phyloP scores from a whole-genome alignment of 2,888 invertebrate species.

The Artemia sp. region DNA sequence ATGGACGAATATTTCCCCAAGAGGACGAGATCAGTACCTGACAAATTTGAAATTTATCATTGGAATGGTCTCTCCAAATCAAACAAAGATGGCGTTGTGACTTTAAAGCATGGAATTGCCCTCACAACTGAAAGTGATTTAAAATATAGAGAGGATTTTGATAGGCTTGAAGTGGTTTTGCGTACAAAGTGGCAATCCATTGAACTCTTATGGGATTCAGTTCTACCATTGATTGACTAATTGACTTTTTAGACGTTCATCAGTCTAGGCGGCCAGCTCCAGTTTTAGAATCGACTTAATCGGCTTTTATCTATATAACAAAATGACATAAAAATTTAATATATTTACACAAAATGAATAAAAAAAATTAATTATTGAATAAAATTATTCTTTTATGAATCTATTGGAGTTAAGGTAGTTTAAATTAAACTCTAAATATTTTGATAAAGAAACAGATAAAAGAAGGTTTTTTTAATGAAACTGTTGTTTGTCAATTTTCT shows the following conservation, averaged over 20 bases:
- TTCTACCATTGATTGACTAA: neutral
- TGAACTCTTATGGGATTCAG: slow-evolving; percentile 58
- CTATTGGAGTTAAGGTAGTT: too few species aligned
- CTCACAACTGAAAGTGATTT: slow-evolving; percentile 70
- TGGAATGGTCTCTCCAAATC: slow-evolving; percentile 81
- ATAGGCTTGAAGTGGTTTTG: slow-evolving; percentile 74
- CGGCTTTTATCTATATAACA: too few species aligned
- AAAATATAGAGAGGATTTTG: slow-evolving; percentile 50
- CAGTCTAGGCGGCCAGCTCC: too few species aligned
- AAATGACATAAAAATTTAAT: too few species aligned
- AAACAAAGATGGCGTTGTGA: slow-evolving; percentile 53
- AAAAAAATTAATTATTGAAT: too few species aligned
- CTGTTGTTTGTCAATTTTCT: too few species aligned
- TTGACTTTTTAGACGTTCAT: neutral
- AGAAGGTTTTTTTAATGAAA: too few species aligned
- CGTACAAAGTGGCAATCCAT: slow-evolving; percentile 95
- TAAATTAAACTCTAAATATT: too few species aligned
- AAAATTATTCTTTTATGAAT: too few species aligned
- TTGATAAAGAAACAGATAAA: too few species aligned
- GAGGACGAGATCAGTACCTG: slow-evolving; percentile 59
- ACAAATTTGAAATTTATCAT: slow-evolving; percentile 69
- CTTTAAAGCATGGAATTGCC: slow-evolving; percentile 47
- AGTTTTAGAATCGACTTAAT: too few species aligned
- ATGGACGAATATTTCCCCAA: slow-evolving; percentile 88
- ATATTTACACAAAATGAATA: too few species aligned